Conservation (phyloP, 30 jellyfish, hydroid and myxozoan species). For the Chironex yamaguchii region DNA sequence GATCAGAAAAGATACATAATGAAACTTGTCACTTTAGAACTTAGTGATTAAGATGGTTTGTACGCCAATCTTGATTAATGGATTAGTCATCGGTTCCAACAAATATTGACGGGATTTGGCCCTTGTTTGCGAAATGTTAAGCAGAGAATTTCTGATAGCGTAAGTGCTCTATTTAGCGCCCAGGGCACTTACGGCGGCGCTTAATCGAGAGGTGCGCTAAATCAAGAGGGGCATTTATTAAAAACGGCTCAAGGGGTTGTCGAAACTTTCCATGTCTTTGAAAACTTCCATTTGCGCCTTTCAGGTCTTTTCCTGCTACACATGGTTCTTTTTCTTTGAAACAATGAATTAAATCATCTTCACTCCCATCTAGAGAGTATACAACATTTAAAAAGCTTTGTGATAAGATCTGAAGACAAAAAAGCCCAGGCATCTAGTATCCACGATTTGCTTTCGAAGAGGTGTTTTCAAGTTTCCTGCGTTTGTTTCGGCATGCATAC, state of each 20-base stretch:
- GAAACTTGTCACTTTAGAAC: too few relatives aligned
- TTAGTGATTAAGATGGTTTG: too few relatives aligned
- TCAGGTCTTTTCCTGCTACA: background rate
- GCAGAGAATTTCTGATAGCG: too few relatives aligned
- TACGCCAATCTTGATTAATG: too few relatives aligned
- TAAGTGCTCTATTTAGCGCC: background rate
- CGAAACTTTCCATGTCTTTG: background rate
- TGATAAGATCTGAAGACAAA: background rate
- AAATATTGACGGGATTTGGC: too few relatives aligned
- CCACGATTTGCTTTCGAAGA: background rate
- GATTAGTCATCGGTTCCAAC: too few relatives aligned
- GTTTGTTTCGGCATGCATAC: background rate
- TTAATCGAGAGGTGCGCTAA: background rate
- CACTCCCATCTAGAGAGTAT: background rate
- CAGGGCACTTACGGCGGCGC: background rate
- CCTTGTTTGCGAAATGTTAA: too few relatives aligned
- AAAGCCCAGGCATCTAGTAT: background rate
- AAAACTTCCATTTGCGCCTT: background rate
- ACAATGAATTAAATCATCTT: background rate
- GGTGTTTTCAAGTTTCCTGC: background rate
- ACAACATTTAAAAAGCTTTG: background rate
- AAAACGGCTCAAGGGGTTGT: background rate
- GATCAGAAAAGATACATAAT: too few relatives aligned
- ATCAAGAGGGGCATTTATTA: background rate
- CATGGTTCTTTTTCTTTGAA: background rate